These are phyloP conservation scores for Phainopepla nitens DNA, from an alignment of 2,113 vertebrate genomes.

Conservation along the genomic window DNA sequence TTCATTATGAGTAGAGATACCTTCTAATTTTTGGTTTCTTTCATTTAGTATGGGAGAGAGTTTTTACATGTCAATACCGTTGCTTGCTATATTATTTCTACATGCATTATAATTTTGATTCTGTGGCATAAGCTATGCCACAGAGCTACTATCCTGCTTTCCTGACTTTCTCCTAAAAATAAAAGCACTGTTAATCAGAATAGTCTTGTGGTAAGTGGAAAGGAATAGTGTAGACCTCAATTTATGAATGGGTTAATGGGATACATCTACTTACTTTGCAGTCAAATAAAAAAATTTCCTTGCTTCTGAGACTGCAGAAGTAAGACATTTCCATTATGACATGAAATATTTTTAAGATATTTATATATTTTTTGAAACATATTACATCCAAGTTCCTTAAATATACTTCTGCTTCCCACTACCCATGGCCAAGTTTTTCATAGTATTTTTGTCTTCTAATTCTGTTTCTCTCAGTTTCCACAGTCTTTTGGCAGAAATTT, in stretches of 20 bases:
- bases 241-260: neutral
- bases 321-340: neutral
- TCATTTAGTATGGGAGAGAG: neutral
- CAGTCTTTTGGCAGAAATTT: neutral
- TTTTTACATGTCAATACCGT: neutral
- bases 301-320: neutral
- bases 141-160: neutral
- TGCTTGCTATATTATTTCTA: neutral
- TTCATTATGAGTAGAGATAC: neutral
- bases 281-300: neutral
- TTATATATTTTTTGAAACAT: too few species aligned
- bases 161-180: neutral
- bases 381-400: neutral
- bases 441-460: neutral
- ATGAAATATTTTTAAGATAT: neutral
- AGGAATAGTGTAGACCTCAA: neutral
- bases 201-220: neutral
- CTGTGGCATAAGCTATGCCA: neutral
- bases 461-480: neutral
- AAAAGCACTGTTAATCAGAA: neutral
- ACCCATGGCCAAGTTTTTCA: neutral
- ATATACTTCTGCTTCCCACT: neutral
- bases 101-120: neutral
- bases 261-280: neutral
- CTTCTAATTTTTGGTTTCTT: neutral